Percentiles rank a stretch among this genome's conserved stretches.
These are phyloP conservation scores for Oreocharis arfaki DNA, from an alignment of 2,113 vertebrate species.

Conservation along the genomic window DNA sequence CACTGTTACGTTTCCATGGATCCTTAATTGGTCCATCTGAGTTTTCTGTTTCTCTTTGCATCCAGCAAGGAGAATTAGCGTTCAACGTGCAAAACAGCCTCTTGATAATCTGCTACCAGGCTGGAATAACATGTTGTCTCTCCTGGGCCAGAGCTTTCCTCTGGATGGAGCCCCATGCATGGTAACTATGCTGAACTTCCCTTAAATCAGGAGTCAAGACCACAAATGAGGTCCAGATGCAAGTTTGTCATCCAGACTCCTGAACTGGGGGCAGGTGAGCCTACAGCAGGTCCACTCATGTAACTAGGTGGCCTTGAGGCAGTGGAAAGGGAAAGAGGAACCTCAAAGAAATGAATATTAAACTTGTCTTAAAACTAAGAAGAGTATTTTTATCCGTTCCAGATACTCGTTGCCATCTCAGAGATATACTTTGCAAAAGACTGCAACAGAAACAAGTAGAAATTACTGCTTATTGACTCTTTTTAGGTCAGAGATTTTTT, in stretches of 20 bases:
- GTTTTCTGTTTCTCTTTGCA: background rate
- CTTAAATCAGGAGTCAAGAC: background rate
- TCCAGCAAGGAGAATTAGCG: background rate
- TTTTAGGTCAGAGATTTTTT: background rate
- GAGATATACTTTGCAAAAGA: background rate
- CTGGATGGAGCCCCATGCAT: background rate
- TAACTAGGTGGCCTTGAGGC: background rate
- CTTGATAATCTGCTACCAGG: background rate
- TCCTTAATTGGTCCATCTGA: background rate
- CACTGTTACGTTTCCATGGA: background rate
- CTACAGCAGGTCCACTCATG: background rate
- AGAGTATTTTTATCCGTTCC: background rate
- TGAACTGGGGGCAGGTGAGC: background rate
- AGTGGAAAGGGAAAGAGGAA: background rate
- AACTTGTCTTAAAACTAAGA: background rate
- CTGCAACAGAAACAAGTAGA: background rate
- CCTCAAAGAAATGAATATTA: background rate
- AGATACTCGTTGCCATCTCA: background rate
- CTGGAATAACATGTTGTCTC: background rate
- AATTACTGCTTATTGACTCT: background rate
- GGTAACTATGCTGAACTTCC: background rate
- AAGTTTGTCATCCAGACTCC: background rate
- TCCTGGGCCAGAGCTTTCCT: background rate
- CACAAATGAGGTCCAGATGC: rapidly evolving
- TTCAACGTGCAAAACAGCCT: background rate